phyloP scores from a whole-genome alignment of 2,888 invertebrate genomes.

The Cheilosia grossa region DNA sequence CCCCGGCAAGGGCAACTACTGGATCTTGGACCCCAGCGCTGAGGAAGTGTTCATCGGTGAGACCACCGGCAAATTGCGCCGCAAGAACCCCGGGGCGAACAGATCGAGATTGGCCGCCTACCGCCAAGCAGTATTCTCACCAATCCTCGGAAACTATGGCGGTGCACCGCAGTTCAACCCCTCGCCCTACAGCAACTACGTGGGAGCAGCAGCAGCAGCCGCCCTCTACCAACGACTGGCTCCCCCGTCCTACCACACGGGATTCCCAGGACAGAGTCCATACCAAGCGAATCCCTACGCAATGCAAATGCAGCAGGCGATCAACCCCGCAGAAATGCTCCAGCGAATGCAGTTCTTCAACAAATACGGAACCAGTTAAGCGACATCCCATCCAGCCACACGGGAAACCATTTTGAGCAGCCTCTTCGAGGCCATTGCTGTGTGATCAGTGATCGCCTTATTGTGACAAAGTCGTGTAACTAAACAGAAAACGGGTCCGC shows the following conservation, averaged over 20 bases:
- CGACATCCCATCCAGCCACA: not conserved
- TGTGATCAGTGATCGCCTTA: conserved; percentile 58
- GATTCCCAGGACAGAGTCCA: conserved; percentile 45
- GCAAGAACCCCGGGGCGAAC: conserved; percentile 95
- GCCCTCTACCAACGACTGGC: conserved; percentile 81
- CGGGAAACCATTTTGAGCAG: conserved; percentile 54
- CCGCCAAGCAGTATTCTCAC: conserved; percentile 85
- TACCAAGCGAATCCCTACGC: conserved; percentile 54
- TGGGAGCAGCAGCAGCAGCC: conserved; percentile 78
- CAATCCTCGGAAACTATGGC: conserved; percentile 78
- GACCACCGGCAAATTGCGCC: conserved; percentile 96
- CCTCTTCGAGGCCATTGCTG: conserved; percentile 46
- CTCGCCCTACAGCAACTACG: conserved; percentile 74
- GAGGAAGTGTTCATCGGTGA: conserved; percentile 99
- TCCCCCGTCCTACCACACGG: conserved; percentile 75
- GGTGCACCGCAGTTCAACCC: conserved; percentile 56
- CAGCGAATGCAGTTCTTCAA: conserved; percentile 83
- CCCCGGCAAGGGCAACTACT: conserved; percentile 99
- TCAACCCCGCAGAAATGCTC: conserved; percentile 81
- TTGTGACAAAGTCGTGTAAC: conserved; percentile 62
- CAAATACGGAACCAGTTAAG: conserved; percentile 73
- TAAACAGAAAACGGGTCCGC: conserved; percentile 45
- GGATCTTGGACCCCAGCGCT: conserved; percentile 99
- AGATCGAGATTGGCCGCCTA: conserved; percentile 94
- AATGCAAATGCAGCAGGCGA: conserved; percentile 65